Conservation (phyloP, 2,888 invertebrate genomes). For the Eupithecia subfuscata region DNA sequence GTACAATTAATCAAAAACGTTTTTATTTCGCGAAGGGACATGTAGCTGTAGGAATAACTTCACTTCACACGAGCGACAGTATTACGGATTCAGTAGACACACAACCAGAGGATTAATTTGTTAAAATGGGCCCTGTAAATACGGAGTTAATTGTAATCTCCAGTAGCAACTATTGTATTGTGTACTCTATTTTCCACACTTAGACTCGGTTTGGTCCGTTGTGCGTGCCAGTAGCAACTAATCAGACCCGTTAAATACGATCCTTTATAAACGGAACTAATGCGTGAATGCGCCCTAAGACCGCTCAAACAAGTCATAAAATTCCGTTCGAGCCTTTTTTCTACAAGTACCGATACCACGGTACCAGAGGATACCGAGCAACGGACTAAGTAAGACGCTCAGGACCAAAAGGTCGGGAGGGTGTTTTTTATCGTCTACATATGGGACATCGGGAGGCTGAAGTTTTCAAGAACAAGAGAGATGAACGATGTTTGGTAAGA, state of each 20-base stretch:
- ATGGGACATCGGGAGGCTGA: conserved; percentile 43
- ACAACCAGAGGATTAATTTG: background rate
- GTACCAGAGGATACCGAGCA: conserved; percentile 49
- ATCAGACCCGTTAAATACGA: background rate
- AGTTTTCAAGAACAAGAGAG: background rate
- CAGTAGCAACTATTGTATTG: background rate
- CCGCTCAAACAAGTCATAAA: conserved; percentile 59
- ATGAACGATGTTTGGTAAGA: conserved; percentile 2
- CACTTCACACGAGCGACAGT: background rate
- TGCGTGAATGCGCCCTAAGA: background rate
- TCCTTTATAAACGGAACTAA: background rate
- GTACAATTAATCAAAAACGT: background rate
- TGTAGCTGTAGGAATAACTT: background rate
- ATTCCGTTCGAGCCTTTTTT: conserved; percentile 82
- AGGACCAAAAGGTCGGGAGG: conserved; percentile 78
- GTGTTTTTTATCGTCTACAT: conserved; percentile 72
- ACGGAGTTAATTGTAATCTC: background rate
- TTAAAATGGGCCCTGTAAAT: background rate
- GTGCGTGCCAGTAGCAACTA: background rate
- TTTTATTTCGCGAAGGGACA: background rate
- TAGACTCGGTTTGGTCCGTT: too few relatives aligned
- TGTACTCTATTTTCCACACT: too few relatives aligned
- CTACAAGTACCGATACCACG: conserved; percentile 76
- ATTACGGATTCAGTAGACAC: background rate
- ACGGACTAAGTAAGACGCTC: conserved; percentile 18